Base-by-base conservation (phyloP, 2,113 vertebrate genomes). In the Neoarius graeffei region DNA sequence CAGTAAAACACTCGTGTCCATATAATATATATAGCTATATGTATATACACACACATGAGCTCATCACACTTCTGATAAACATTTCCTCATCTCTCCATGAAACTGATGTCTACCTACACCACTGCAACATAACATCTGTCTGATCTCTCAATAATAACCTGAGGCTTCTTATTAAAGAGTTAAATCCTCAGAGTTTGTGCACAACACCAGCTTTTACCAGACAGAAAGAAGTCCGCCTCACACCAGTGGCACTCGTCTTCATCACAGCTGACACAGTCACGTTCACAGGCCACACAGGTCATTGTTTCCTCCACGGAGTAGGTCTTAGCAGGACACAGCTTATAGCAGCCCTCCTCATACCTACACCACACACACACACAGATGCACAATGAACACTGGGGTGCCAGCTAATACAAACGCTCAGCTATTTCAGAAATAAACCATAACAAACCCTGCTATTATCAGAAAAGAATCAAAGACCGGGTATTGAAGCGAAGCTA, bases 141-240 rank as follows among this genome's bases (percentile, higher is more conserved):
- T 69, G 6, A 30, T 69, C n/a, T 27, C 66, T 69, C 14, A 73
- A 42, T 73, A 73, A 42, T 20, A 42, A 2, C 15, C 17, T 42
- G 66, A 17, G 17, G 4, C 69, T 42, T 42, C 35, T 71, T 71
- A 19, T 71, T 15, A 35, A 35, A 15, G 6, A 42, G 7, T 42
- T 1, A 19, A 19, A 48, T 69, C 30, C 67, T 69, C 3, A 6
- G 14, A 17, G 30, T 35, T 35, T 35, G 27, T 2, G 0, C 13
- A n/a, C 14, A 25, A 54, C 20, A 54, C 10, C 10, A 48, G 7
- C 7, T 20, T 84, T 64, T 86, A 98, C 98, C 96, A 89, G 93
- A 95, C 85, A 98, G 94, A 91, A 97, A 97, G 93, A 96, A 96
- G 85, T 96, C 97, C 8, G 96, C 93, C 87, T 97, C 94, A 92